Percentiles rank a stretch among this genome's conserved stretches.
Conservation (phyloP, 2,888 invertebrate species). For the Noctua janthina region DNA sequence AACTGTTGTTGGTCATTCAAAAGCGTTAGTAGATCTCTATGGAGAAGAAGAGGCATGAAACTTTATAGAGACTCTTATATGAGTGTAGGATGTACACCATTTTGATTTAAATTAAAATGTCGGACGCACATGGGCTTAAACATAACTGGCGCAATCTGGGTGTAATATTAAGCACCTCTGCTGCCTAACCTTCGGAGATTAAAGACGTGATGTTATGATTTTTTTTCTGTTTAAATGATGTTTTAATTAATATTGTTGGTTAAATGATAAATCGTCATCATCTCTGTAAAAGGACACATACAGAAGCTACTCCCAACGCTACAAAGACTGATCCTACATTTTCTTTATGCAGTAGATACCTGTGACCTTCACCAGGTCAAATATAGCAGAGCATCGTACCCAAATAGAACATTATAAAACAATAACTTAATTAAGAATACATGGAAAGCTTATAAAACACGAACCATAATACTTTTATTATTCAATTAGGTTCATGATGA, state of each 20-base stretch:
- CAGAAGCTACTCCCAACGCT: not conserved
- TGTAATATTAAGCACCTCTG: too few relatives aligned
- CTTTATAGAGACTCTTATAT: not conserved
- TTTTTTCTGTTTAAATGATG: not conserved
- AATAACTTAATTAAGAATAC: slow-evolving; percentile 19
- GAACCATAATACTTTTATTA: slow-evolving; percentile 22
- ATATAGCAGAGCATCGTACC: too few relatives aligned
- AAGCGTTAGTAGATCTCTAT: not conserved
- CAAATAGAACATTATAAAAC: not conserved
- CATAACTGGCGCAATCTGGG: too few relatives aligned
- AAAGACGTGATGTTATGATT: not conserved
- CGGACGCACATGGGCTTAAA: too few relatives aligned
- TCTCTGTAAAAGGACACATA: not conserved
- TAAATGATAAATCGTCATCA: not conserved
- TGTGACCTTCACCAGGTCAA: not conserved
- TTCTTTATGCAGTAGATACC: not conserved
- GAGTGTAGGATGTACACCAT: not conserved
- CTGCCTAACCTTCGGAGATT: too few relatives aligned
- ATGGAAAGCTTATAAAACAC: not conserved
- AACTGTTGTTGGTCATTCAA: not conserved
- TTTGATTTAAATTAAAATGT: not conserved
- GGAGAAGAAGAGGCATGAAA: too few relatives aligned
- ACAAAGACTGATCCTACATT: not conserved
- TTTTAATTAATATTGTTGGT: not conserved
- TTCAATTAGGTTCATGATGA: slow-evolving; percentile 19